These are phyloP conservation scores for Diaphora mendica DNA, from an alignment of 2,888 invertebrate species.

Conservation along the genomic window DNA sequence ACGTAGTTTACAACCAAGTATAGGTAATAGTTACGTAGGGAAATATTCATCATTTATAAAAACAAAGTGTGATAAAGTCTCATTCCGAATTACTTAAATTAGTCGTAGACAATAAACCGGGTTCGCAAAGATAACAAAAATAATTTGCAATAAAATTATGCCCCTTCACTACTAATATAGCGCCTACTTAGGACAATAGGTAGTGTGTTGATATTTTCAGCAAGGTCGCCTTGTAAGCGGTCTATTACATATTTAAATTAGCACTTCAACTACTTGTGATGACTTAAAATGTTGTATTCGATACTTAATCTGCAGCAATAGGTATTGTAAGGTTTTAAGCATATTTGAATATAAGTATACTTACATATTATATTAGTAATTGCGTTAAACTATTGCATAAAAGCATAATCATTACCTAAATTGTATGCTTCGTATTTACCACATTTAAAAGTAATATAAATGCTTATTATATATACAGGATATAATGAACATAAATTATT, in stretches of 20 bases:
- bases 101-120: slow-evolving; percentile 43
- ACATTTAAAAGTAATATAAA: neutral
- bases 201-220: slow-evolving; percentile 46
- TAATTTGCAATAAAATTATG: slow-evolving; percentile 52
- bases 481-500: too few relatives aligned
- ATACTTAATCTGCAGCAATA: slow-evolving; percentile 2
- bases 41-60: neutral
- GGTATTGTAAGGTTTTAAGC: neutral
- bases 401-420: neutral
- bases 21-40: neutral
- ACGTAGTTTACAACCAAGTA: neutral
- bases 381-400: neutral
- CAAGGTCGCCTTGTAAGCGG: slow-evolving; percentile 38
- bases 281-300: slow-evolving; percentile 1
- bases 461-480: neutral
- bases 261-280: slow-evolving; percentile 8
- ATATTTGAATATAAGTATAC: neutral
- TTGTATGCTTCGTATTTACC: neutral
- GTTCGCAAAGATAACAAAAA: slow-evolving; percentile 52
- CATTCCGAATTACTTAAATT: slow-evolving; percentile 24
- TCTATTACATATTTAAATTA: slow-evolving; percentile 32
- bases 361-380: neutral
- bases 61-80: neutral
- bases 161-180: slow-evolving; percentile 30
- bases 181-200: slow-evolving; percentile 43